Conservation (phyloP, 1,140 invertebrate genomes). For the Halotydeus destructor region DNA sequence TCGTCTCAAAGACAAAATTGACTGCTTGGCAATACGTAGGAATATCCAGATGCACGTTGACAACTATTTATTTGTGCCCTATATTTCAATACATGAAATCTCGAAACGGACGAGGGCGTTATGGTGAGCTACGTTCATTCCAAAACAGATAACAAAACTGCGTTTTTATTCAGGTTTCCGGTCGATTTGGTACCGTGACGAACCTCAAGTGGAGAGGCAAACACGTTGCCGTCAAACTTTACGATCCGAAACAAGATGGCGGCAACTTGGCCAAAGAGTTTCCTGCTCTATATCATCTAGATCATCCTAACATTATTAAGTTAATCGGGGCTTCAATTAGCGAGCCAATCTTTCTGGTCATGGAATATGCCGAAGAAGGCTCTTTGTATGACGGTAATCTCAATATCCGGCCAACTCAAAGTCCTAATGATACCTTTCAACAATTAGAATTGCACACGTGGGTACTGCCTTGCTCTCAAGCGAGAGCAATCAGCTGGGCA, state of each 20-base stretch:
- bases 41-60: too few species aligned
- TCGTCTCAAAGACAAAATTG: too few species aligned
- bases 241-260: slow-evolving; percentile 55
- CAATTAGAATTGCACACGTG: slow-evolving; percentile 59
- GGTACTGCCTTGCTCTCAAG: slow-evolving; percentile 54
- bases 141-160: too few species aligned
- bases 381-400: slow-evolving; percentile 75
- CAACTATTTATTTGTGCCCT: too few species aligned
- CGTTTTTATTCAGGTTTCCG: slow-evolving; percentile 35
- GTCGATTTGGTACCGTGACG: slow-evolving; percentile 83
- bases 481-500: slow-evolving; percentile 86
- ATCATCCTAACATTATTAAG: slow-evolving; percentile 80
- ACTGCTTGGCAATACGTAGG: too few species aligned
- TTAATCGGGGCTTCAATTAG: slow-evolving; percentile 65
- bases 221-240: slow-evolving; percentile 76
- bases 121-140: too few species aligned
- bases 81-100: too few species aligned
- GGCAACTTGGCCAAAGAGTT: slow-evolving; percentile 21
- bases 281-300: slow-evolving; percentile 60
- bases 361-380: slow-evolving; percentile 94
- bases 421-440: too few species aligned
- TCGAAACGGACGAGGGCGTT: too few species aligned
- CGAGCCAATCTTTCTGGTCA: slow-evolving; percentile 58
- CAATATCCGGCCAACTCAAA: slow-evolving; percentile 3
- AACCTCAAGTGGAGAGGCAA: slow-evolving; percentile 63